A percentile compares a stretch with the other conserved stretches of the same genome.
These are phyloP conservation scores for Dioctria linearis DNA, from an alignment of 2,888 invertebrate species.

Conservation along the genomic window DNA sequence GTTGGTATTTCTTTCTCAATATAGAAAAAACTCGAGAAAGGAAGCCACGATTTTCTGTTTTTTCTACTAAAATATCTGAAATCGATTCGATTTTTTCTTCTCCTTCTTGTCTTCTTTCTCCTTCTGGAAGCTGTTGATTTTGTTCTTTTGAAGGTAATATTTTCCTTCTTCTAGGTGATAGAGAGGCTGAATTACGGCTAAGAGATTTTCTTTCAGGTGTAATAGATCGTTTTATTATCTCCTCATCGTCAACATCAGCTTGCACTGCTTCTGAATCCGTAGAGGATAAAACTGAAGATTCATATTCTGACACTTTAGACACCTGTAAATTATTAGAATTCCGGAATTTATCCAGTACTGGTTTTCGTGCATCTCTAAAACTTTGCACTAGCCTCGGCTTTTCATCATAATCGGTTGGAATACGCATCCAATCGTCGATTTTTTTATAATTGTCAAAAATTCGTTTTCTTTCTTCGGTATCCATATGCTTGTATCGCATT, in stretches of 20 bases:
- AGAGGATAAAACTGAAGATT: conserved; percentile 69
- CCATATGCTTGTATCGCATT: conserved; percentile 66
- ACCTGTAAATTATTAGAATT: neutral
- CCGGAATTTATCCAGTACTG: conserved; percentile 58
- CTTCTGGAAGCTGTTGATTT: conserved; percentile 62
- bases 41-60: conserved; percentile 38
- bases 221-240: conserved; percentile 22
- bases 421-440: conserved; percentile 65
- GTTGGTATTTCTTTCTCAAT: conserved; percentile 65
- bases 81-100: neutral
- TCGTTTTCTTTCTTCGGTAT: conserved; percentile 67
- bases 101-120: conserved; percentile 1
- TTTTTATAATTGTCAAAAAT: conserved; percentile 67
- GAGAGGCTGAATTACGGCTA: conserved; percentile 66
- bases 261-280: conserved; percentile 67
- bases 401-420: conserved; percentile 67
- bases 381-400: conserved; percentile 26
- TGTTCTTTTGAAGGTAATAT: conserved; percentile 54
- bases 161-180: conserved; percentile 63
- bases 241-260: conserved; percentile 56
- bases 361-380: neutral
- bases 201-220: conserved; percentile 16
- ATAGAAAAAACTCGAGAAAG: conserved; percentile 48
- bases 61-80: neutral
- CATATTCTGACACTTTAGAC: conserved; percentile 62